Evolutionary conservation across 2,888 invertebrate genomes (phyloP), one percentile per base, ranked within the genome.

Genomic region (Cantharis nigra): DNA sequence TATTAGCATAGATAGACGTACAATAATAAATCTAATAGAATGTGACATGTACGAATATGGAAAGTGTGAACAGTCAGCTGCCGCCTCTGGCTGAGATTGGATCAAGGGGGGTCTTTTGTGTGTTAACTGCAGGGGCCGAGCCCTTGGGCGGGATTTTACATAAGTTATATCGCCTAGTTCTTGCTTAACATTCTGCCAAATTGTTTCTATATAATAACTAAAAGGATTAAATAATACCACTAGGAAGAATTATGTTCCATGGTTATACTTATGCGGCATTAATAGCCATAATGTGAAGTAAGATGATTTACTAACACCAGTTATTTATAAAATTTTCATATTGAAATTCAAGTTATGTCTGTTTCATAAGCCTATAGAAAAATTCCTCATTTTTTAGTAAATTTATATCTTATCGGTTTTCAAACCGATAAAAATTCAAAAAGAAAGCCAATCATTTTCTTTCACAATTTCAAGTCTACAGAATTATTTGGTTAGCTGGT

Each of bases 41-140:
- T 79, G 78, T 79, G 79, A 79, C 79, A 78, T 79, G 76, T 74
- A 75, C 78, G 78, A 73, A 76, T 78, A 77, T 76, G 79, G 78
- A 83, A 85, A 85, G 85, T 85, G 86, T 86, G 85, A 86, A 85
- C 86, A 85, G 84, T 86, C 86, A 86, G 85, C 86, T 85, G 84
- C 83, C 82, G 83, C 82, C 81, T 80, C 82, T 81, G 80, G 81
- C 83, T 80, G 86, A 86, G 86, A 85, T 86, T 87, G 84, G 84
- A 84, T 83, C 80, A 82, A 84, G 86, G 85, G 86, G 86, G 85
- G 82, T 83, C 85, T 83, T 87, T 87, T 87, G 86, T 87, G 83
- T 84, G 85, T 78, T 86, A 87, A 87, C 86, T 85, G 85, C 84
- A 84, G 86, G 86, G 87, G 87, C 84, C 83, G 86, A 79, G 84